Evolutionary conservation across 2,113 vertebrate genomes (phyloP).

Genomic region (Scomber scombrus): DNA sequence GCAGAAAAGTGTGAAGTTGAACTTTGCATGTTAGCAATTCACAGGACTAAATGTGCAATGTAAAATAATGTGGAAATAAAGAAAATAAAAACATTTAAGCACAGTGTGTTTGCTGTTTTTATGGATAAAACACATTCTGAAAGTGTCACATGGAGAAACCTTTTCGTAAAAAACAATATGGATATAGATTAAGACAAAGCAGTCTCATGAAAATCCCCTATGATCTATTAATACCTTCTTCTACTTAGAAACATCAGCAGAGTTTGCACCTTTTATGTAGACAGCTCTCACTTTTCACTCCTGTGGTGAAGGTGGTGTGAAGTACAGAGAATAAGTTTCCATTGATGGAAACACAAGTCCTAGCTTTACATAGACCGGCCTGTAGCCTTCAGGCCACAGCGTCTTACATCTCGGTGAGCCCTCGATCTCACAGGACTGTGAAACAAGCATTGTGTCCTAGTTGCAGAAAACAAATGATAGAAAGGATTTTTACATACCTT

Average conservation of each 20-base stretch:
- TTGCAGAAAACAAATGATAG: not conserved
- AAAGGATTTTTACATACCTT: slow-evolving; percentile 8
- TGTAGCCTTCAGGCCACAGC: slow-evolving; percentile 3
- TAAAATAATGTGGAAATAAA: not conserved
- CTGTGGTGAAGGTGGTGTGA: slow-evolving; percentile 44
- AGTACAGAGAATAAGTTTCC: slow-evolving; percentile 49
- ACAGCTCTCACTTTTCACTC: not conserved
- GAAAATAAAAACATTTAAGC: slow-evolving; percentile 1
- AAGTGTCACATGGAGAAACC: not conserved
- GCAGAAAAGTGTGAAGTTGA: slow-evolving; percentile 7
- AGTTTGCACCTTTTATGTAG: not conserved
- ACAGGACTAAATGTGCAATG: not conserved
- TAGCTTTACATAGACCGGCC: not conserved
- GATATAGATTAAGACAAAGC: not conserved
- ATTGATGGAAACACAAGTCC: slow-evolving; percentile 54
- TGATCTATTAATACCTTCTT: slow-evolving; percentile 9
- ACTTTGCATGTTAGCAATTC: not conserved
- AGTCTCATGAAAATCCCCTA: not conserved
- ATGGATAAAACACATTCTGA: not conserved
- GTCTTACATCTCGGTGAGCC: not conserved
- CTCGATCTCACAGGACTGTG: not conserved
- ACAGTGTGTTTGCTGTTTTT: not conserved
- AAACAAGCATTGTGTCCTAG: not conserved
- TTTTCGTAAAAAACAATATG: no score
- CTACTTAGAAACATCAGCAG: not conserved